Evolutionary conservation across 2,888 invertebrate genomes (phyloP), one percentile per base, ranked within the genome.

Genomic region (Megamerina dolium): DNA sequence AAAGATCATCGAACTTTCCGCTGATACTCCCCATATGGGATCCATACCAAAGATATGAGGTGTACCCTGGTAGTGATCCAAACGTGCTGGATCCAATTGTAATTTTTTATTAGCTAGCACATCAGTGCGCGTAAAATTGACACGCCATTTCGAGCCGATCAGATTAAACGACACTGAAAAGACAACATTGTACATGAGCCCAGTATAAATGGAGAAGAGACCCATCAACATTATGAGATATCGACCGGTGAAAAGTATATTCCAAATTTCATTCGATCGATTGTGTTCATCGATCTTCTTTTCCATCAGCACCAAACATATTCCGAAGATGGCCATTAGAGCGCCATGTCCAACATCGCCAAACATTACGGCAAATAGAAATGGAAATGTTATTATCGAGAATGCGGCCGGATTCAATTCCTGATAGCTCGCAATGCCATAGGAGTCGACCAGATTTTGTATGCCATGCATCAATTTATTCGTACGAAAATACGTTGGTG

Each of bases 151-250:
- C 0, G 91, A 87, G 0, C 90, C 90, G 72, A 97, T 96, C 10
- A 96, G 74, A 66, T 95, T 96, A 30, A 95, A 60, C 1, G 92
- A 85, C 67, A 92, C 93, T 10, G 95, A 90, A 75, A 96, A 94
- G 14, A 87, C 74, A 67, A 97, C 97, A 73, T 99, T 99, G 76
- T 99, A 99, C 49, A 99, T 87, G 6, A 96, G 63, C 0, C 99
- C 99, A 3, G 96, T 93, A 75, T 99, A 99, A 72, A 96, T 86
- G 0, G 96, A 95, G 75, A 99, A 99, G 9, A 89, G 47, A 0
- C 96, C 96, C 97, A 99, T 97, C 37, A 97, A 75, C 3, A 96
- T 76, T 29, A 99, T 87, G 49, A 99, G 90, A 75, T 99, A 99
- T 38, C 99, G 87, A 2, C 97, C 97, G 50, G 87, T 87, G 72